phyloP scores from a whole-genome alignment of 2,797 vertebrate genomes.

The Pyrrhura leucotis region DNA sequence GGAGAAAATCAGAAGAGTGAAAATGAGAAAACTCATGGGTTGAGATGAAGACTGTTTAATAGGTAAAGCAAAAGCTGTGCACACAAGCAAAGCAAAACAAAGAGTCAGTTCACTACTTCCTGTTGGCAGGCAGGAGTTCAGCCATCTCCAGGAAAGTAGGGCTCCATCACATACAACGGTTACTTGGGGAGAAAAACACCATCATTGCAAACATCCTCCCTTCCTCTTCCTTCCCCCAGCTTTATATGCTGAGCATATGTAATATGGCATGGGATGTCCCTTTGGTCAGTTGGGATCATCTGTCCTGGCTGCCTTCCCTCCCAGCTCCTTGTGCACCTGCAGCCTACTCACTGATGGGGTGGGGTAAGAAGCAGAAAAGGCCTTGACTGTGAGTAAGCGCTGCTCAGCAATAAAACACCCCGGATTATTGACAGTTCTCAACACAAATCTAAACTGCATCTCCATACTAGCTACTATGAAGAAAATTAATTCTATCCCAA shows the following conservation, averaged over 20 bases:
- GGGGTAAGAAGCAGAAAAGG: neutral
- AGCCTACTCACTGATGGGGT: neutral
- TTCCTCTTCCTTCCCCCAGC: neutral
- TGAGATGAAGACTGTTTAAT: neutral
- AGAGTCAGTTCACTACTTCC: neutral
- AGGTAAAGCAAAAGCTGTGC: neutral
- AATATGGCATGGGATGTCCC: neutral
- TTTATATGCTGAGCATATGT: rapidly evolving
- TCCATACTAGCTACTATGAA: neutral
- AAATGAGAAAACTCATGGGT: neutral
- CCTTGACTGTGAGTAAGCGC: neutral
- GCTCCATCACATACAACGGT: neutral
- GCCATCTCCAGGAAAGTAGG: neutral
- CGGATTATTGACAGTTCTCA: neutral
- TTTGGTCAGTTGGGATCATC: neutral
- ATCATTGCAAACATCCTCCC: neutral
- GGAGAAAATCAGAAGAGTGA: neutral
- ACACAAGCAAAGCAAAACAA: neutral
- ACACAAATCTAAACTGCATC: neutral
- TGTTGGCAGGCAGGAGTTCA: neutral
- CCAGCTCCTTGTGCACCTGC: neutral
- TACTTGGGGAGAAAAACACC: neutral
- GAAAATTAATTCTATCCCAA: neutral
- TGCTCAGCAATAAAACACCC: neutral
- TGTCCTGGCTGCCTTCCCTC: neutral